Percentiles rank a stretch among this genome's conserved stretches.
Evolutionary conservation across 2,797 vertebrate species (phyloP).

Genomic region (Triplophysa bombifrons): DNA sequence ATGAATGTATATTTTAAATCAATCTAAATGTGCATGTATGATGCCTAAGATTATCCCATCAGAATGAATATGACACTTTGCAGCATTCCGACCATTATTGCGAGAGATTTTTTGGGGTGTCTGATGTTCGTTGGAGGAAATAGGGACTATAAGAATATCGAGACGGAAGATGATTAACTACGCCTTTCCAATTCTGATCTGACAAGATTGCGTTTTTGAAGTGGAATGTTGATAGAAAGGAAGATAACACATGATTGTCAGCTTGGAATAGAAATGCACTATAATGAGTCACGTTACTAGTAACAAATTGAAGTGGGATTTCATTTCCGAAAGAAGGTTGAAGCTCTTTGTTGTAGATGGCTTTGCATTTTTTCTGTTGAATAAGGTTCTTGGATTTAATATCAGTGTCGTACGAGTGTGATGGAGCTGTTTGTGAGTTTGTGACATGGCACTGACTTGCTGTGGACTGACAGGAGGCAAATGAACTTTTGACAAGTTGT

Average conservation of each 20-base stretch:
- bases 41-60: constrained; percentile 23
- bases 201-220: constrained; percentile 18
- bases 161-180: constrained; percentile 29
- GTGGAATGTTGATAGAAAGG: constrained; percentile 35
- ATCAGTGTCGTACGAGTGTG: constrained; percentile 1
- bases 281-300: constrained; percentile 30
- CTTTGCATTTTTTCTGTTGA: constrained; percentile 21
- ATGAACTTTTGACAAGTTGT: background rate
- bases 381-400: constrained; percentile 27
- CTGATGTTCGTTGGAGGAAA: constrained; percentile 17
- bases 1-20: constrained; percentile 19
- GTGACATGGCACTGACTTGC: constrained; percentile 9
- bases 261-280: constrained; percentile 16
- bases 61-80: constrained; percentile 7
- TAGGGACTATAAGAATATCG: constrained; percentile 19
- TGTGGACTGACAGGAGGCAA: background rate
- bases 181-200: constrained; percentile 15
- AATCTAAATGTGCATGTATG: constrained; percentile 9
- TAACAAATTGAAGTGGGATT: constrained; percentile 25
- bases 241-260: constrained; percentile 29
- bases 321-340: constrained; percentile 26
- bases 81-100: constrained; percentile 15
- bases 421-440: constrained; percentile 5
- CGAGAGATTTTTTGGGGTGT: constrained; percentile 21
- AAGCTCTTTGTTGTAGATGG: background rate